phyloP scores from a whole-genome alignment of 2,888 invertebrate species.

The Trissolcus brochymenae region DNA sequence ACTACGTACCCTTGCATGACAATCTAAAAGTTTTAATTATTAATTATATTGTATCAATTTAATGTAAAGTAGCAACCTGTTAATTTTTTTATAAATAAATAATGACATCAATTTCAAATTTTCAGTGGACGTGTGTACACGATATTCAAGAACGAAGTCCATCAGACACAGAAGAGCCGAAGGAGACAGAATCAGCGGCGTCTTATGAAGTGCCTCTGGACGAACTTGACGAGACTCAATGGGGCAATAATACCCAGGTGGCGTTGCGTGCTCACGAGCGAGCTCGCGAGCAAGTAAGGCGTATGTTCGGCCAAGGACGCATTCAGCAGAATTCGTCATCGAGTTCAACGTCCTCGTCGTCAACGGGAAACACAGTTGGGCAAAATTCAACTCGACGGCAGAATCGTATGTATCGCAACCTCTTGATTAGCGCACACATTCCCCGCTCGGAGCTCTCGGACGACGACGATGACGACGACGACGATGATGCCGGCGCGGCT shows the following conservation, averaged over 20 bases:
- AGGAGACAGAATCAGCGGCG: conserved; percentile 57
- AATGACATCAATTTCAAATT: conserved; percentile 35
- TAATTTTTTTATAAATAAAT: not conserved
- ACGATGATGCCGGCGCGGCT: conserved; percentile 63
- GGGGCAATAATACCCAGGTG: not conserved
- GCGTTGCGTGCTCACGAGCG: not conserved
- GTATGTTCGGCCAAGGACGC: conserved; percentile 17
- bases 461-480: conserved; percentile 46
- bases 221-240: conserved; percentile 36
- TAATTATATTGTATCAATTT: too few relatives aligned
- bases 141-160: conserved; percentile 86
- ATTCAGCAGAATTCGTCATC: not conserved
- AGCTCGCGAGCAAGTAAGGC: not conserved
- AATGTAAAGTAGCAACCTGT: too few relatives aligned
- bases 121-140: conserved; percentile 95
- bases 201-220: conserved; percentile 38
- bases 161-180: conserved; percentile 74
- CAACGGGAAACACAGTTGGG: not conserved
- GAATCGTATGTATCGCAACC: conserved; percentile 18
- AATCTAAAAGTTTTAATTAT: too few relatives aligned
- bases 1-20: too few relatives aligned
- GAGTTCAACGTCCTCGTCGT: not conserved
- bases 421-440: conserved; percentile 11
- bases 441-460: conserved; percentile 55
- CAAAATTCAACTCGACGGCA: conserved; percentile 3